These are phyloP conservation scores for Lordiphosa andalusiaca DNA, from an alignment of 2,888 invertebrate genomes.

Conservation along the genomic window DNA sequence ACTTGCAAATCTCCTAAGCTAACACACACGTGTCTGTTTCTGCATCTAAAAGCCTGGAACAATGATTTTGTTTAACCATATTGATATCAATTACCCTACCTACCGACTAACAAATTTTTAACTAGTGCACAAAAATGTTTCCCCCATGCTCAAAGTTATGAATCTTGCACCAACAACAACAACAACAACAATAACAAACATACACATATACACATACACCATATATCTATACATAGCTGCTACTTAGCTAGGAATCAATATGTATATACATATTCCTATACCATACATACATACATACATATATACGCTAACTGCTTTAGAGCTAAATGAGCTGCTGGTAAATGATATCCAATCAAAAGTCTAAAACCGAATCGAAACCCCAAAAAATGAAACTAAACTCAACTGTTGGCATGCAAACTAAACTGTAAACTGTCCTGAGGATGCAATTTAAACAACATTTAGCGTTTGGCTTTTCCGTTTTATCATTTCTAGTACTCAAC, in stretches of 20 bases:
- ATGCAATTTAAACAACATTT: background rate
- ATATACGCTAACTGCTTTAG: conserved; percentile 3
- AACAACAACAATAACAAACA: too few relatives aligned
- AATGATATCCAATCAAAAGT: conserved; percentile 16
- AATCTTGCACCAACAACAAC: too few relatives aligned
- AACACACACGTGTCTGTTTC: too few relatives aligned
- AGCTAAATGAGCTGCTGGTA: conserved; percentile 30
- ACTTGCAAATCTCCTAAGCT: too few relatives aligned
- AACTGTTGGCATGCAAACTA: conserved; percentile 44
- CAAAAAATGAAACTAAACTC: conserved; percentile 12
- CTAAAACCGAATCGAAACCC: conserved; percentile 2
- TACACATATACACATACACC: too few relatives aligned
- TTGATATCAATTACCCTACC: too few relatives aligned
- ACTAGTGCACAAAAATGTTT: too few relatives aligned
- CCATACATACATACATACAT: conserved; percentile 10
- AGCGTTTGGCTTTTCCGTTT: conserved; percentile 3
- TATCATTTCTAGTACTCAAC: conserved; percentile 7
- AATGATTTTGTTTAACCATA: too few relatives aligned
- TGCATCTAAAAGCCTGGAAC: too few relatives aligned
- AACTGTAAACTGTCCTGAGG: conserved; percentile 9
- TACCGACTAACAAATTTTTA: too few relatives aligned
- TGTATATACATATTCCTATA: conserved; percentile 11
- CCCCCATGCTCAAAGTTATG: too few relatives aligned
- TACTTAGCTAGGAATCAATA: conserved; percentile 25
- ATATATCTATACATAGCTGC: conserved; percentile 1